Percentiles rank a stretch among this genome's conserved stretches.
Conservation (phyloP, 1,140 invertebrate species). For the Cyclargus thomasi region DNA sequence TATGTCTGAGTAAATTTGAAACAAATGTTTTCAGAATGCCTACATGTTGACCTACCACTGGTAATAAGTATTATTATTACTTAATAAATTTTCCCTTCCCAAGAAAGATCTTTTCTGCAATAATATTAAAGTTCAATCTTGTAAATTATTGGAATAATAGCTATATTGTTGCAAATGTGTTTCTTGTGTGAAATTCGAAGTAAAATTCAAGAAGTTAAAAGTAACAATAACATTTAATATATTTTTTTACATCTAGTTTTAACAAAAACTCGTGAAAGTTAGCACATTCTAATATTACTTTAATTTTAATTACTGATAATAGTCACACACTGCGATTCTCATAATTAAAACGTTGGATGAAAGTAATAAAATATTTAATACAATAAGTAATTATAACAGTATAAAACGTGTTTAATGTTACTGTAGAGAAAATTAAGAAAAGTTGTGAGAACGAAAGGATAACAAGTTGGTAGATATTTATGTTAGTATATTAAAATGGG, state of each 20-base stretch:
- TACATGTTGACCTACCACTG: no score
- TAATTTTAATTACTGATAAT: not conserved
- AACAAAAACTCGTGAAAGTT: not conserved
- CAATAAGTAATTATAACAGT: slow-evolving; percentile 1
- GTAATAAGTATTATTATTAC: no score
- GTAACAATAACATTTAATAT: not conserved
- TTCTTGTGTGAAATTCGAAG: not conserved
- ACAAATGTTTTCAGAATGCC: no score
- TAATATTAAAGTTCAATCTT: no score
- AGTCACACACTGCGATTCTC: not conserved
- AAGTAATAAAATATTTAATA: not conserved
- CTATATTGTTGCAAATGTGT: no score
- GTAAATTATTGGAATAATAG: no score
- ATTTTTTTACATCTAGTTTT: not conserved
- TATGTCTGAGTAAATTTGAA: no score
- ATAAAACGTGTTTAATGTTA: not conserved
- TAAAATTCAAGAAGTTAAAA: not conserved
- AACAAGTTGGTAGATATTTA: not conserved
- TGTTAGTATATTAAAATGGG: no score
- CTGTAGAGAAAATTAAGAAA: not conserved
- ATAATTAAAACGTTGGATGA: not conserved
- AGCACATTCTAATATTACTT: not conserved
- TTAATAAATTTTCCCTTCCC: no score
- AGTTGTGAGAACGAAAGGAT: not conserved
- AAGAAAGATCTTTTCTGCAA: no score